Evolutionary conservation across 2,888 invertebrate genomes (phyloP).

Genomic region (Ganaspis brasiliensis): DNA sequence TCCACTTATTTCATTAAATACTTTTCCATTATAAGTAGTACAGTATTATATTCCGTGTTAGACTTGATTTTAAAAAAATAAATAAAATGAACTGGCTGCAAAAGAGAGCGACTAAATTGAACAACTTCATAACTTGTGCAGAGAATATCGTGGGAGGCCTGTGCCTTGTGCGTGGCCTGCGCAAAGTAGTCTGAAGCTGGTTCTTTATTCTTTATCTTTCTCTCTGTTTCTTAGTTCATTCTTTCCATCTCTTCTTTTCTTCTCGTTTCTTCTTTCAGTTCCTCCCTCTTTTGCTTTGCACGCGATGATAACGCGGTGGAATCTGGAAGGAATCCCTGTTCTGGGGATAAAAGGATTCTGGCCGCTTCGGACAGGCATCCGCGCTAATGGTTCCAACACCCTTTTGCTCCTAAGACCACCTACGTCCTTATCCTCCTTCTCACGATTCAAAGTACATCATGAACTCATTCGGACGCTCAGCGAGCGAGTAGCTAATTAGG

Average conservation of each 20-base stretch:
- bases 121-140: slow-evolving; percentile 76
- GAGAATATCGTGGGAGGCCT: slow-evolving; percentile 74
- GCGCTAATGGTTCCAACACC: slow-evolving; percentile 78
- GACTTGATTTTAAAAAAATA: not conserved
- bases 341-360: slow-evolving; percentile 60
- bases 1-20: slow-evolving; percentile 29
- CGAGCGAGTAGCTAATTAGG: slow-evolving; percentile 64
- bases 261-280: slow-evolving; percentile 12
- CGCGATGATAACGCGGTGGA: slow-evolving; percentile 54
- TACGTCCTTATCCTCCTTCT: slow-evolving; percentile 62
- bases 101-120: slow-evolving; percentile 61
- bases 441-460: slow-evolving; percentile 63
- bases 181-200: slow-evolving; percentile 14
- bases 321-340: slow-evolving; percentile 57
- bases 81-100: not conserved
- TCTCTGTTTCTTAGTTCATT: slow-evolving; percentile 1
- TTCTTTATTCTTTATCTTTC: slow-evolving; percentile 17
- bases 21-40: slow-evolving; percentile 40
- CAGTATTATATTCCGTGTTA: too few relatives aligned
- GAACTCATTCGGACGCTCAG: slow-evolving; percentile 56
- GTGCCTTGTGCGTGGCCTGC: slow-evolving; percentile 47
- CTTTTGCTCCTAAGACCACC: slow-evolving; percentile 66
- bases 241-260: slow-evolving; percentile 26
- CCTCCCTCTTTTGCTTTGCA: slow-evolving; percentile 20
- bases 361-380: slow-evolving; percentile 72